Base-by-base conservation (phyloP, 2,888 invertebrate genomes). In the Trichopria drosophilae region DNA sequence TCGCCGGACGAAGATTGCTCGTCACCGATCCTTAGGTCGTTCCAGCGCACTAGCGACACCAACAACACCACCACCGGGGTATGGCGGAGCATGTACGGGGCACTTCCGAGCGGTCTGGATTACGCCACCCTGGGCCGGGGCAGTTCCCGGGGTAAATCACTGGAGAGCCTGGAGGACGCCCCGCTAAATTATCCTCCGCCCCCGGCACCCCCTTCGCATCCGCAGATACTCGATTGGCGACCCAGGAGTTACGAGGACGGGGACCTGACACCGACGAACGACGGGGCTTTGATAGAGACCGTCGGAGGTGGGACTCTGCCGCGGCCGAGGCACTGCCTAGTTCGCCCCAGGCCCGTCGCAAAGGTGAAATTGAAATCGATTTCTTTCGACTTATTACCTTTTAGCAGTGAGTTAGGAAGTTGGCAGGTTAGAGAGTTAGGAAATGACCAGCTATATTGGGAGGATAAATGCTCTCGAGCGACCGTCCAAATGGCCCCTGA, bases 201-300 rank as follows among this genome's bases (percentile, higher is more conserved):
- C 3, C 75, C 73, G 3, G 74, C 73, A 1, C 69, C 68, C 2
- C 43, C 55, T 28, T 51, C 56, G 6, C 67, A 67, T 52, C 79
- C 79, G 0, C 80, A 83, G 57, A 66, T 74, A 9, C 68, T 77
- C 55, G 75, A 79, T 55, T 88, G 86, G 87, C 81, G 86, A 66
- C 76, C 80, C 50, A 81, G 90, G 63, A 87, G 88, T 55, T 90
- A 89, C 72, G 92, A 93, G 73, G 93, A 93, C 70, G 93, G 93
- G 13, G 93, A 93, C 74, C 87, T 93, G 58, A 93, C 93, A 23
- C 88, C 89, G 10, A 93, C 93, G 36, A 93, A 93, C 70, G 92
- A 93, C 73, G 78, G 80, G 18, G 74, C 76, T n/a, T 62, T 75
- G 15, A 59, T 64, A 20, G 87, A 87, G 63, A 90, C 69, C 46